Evolutionary conservation across 1,140 invertebrate genomes (phyloP), one percentile per base, ranked within the genome.

Genomic region (Drosophila obscura): DNA sequence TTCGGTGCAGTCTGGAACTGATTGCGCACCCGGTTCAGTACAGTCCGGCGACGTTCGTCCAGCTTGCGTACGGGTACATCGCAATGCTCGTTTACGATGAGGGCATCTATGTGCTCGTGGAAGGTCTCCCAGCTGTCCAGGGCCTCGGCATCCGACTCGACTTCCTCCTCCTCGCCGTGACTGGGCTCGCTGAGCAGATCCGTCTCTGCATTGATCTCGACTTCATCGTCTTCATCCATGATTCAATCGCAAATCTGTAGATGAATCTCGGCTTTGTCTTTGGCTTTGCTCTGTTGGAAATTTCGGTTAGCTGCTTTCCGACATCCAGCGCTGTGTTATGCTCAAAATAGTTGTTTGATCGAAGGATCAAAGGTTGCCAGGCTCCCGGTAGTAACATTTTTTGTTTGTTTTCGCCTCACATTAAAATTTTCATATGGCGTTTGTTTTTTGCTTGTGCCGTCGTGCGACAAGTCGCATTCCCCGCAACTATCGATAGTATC

Each of bases 91-190:
- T 67, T 83, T 1, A 49, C 57, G 1, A 83, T 39, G 1, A 88
- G 24, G 0, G 67, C 46, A 45, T 89, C 83, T 13, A 88, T 77
- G 46, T 66, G 84, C 0, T 72, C 73, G 9, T 89, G 74, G 28
- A 88, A 88, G 7, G 83, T 77, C 22, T 69, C 61, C 83, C 83
- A 88, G 39, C 73, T 83, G 44, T 77, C 83, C 9, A 64, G n/a
- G 0, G 59, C 58, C 1, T 52, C 39, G 2, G 39, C 24, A 0
- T 45, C 62, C 1, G 15, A 7, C 22, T 75, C 78, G 0, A 1
- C n/a, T 6, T 69, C 78, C n/a, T 62, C 63, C 24, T 49, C 49
- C 24, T 79, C 75, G 13, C 28, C 35, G 35, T 39, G 51, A 7
- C 43, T 77, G 15, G 6, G 41, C 9, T 66, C 67, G 11, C 15